Base-by-base conservation (phyloP, 2,888 invertebrate genomes). In the Lepidochrysops patricia region DNA sequence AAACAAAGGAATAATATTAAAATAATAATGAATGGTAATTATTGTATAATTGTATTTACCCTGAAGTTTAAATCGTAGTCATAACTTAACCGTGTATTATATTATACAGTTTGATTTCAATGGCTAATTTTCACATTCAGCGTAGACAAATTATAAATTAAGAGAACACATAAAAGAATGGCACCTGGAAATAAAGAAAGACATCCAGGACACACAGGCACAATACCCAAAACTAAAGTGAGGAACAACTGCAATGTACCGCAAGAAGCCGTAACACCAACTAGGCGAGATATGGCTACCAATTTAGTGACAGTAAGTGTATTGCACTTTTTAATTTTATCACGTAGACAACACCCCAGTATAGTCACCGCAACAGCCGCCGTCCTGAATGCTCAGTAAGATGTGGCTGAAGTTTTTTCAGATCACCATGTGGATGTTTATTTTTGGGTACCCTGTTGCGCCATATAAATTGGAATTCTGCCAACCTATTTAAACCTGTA, bases 181-280 rank as follows among this genome's bases (percentile, higher is more conserved):
- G 88, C 89, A 77, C 89, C 89, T 77, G 88, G 87, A 68, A 88
- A 86, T 76, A 88, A 88, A 76, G 87, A 88, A 70, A 77, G 89
- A 63, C 86, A 87, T 72, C 79, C 88, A 71, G 78, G 81, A 72
- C 87, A 88, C 71, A 93, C 93, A 70, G 93, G 93, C 68, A 93
- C 93, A 43, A 93, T 93, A 71, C 93, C 93, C 67, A 93, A 93
- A 84, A 89, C 91, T 59, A 92, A 91, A 82, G 85, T 89, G 61
- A 83, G 91, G 67, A 91, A 91, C 73, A 91, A 91, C 76, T 91
- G 91, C 80, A 88, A 89, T 82, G 89, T 90, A 25, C 90, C 90
- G 13, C 90, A 90, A 72, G 92, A 92, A 79, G 90, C 91, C 70
- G 91, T 91, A 68, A 91, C 91, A 63, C 91, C 92, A 50, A 91